These are phyloP conservation scores for Saccopteryx bilineata DNA, from an alignment of 2,113 vertebrate species.

Conservation along the genomic window DNA sequence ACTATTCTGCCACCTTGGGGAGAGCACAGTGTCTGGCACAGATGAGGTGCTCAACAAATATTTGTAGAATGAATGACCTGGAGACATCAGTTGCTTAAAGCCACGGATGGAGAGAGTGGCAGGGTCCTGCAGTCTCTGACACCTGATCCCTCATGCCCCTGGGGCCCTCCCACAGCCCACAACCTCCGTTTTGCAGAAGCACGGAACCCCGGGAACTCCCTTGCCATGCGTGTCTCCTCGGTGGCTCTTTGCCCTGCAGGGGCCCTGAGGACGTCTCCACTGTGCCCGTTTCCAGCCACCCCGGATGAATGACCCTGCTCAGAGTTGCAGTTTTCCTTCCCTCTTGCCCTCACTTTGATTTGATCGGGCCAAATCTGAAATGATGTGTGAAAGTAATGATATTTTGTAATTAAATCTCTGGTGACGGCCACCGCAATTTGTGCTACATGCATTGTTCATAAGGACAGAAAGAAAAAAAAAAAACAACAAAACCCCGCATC, in stretches of 20 bases:
- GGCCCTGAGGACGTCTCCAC: constrained; percentile 83
- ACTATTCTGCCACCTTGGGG: not conserved
- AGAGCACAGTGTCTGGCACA: not conserved
- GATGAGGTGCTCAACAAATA: not conserved
- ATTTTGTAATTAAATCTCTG: constrained; percentile 94
- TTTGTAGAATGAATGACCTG: not conserved
- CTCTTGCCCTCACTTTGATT: constrained; percentile 89
- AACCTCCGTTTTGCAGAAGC: not conserved
- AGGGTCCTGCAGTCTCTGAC: not conserved
- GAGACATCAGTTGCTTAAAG: not conserved
- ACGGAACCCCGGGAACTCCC: not conserved
- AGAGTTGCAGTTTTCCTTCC: constrained; percentile 87
- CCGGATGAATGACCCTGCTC: constrained; percentile 88
- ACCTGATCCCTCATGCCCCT: not conserved
- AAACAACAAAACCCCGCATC: constrained; percentile 81
- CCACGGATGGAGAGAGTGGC: not conserved
- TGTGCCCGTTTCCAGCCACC: constrained; percentile 79
- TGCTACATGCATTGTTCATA: constrained; percentile 93
- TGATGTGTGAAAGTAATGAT: constrained; percentile 94
- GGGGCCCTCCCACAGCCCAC: not conserved
- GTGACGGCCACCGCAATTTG: constrained; percentile 91
- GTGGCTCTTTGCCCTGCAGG: constrained; percentile 58
- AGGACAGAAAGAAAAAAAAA: constrained; percentile 88
- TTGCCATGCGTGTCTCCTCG: rapidly evolving
- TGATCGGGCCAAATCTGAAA: constrained; percentile 93